These are phyloP conservation scores for Struthio camelus DNA, from an alignment of 2,113 vertebrate genomes.

Conservation along the genomic window DNA sequence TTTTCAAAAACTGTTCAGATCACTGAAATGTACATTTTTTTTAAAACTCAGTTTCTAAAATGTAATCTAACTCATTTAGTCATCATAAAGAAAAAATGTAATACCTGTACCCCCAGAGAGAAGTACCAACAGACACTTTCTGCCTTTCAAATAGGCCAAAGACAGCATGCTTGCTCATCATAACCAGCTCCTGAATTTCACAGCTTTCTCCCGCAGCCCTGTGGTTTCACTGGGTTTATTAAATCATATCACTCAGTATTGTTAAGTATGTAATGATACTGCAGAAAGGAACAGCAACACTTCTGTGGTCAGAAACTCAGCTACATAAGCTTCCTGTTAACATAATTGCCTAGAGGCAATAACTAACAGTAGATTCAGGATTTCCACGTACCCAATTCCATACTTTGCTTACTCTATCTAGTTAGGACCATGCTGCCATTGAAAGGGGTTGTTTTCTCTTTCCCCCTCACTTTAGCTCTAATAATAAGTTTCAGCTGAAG, in stretches of 20 bases:
- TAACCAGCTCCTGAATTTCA: constrained; percentile 34
- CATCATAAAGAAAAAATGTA: neutral
- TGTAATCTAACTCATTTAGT: neutral
- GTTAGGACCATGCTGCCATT: neutral
- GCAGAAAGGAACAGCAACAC: neutral
- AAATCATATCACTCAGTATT: neutral
- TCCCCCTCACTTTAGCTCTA: neutral
- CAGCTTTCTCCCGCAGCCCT: constrained; percentile 20
- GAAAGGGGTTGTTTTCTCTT: neutral
- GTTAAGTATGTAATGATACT: neutral
- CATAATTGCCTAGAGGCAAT: neutral
- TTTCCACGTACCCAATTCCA: fast-evolving
- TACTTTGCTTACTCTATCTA: neutral
- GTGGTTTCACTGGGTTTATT: constrained; percentile 38
- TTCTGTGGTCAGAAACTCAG: neutral
- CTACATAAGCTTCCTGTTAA: constrained; percentile 6
- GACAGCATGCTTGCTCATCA: neutral
- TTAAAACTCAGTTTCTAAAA: neutral
- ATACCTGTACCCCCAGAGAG: neutral
- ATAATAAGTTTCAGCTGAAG: neutral
- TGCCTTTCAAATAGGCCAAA: neutral
- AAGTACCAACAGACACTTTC: neutral
- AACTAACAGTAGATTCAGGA: neutral
- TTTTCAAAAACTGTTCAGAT: neutral
- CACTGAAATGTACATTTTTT: neutral